Evolutionary conservation across 1,140 invertebrate species (phyloP).

Genomic region (Cotesia typhae): DNA sequence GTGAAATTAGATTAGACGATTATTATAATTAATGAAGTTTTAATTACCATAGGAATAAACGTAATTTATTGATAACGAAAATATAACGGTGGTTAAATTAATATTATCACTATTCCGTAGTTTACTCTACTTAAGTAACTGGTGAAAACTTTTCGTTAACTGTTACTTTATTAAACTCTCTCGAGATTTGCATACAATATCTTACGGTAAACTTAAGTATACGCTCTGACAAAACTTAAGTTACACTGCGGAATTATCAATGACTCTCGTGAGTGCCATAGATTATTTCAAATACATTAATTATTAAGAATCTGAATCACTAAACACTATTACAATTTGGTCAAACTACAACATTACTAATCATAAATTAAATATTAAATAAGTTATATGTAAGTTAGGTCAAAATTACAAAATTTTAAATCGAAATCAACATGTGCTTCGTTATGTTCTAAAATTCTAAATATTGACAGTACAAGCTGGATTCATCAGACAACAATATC

Average conservation of each 20-base stretch:
- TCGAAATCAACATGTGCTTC: no score
- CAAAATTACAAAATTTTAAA: no score
- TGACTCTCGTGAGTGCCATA: conserved; percentile 28
- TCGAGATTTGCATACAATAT: conserved; percentile 11
- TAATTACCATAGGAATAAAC: no score
- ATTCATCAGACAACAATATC: no score
- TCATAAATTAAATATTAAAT: no score
- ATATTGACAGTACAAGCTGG: no score
- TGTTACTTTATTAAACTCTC: conserved; percentile 13
- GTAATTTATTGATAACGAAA: no score
- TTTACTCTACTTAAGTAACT: neutral
- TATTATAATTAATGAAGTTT: no score
- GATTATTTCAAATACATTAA: conserved; percentile 15
- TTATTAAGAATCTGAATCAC: conserved; percentile 22
- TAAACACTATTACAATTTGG: conserved; percentile 19
- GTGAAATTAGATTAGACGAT: no score
- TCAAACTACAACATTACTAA: neutral
- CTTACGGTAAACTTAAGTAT: neutral
- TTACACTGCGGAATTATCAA: conserved; percentile 25
- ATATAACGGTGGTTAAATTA: neutral
- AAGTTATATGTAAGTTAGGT: no score
- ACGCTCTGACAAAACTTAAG: conserved; percentile 7
- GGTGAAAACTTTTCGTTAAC: neutral
- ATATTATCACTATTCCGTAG: neutral
- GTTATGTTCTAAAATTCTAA: no score